phyloP scores from a whole-genome alignment of 1,140 invertebrate species.

The Uloborus diversus region DNA sequence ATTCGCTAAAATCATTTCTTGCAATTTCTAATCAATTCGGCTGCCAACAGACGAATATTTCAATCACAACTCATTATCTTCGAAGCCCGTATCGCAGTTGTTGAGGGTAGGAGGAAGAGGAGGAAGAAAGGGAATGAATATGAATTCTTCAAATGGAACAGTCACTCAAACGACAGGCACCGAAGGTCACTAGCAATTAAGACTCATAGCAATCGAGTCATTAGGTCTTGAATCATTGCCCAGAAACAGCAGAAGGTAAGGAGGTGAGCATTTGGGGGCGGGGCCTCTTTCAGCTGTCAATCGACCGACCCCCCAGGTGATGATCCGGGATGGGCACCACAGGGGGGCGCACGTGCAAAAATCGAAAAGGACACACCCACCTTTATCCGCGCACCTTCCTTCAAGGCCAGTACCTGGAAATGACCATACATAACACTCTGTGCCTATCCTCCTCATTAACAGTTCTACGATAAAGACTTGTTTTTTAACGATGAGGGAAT shows the following conservation, averaged over 20 bases:
- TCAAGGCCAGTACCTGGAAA: constrained; percentile 45
- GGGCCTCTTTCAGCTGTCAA: constrained; percentile 48
- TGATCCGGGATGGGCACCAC: constrained; percentile 50
- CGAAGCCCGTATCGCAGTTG: neutral
- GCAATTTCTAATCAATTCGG: neutral
- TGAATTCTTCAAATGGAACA: constrained; percentile 25
- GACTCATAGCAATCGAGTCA: neutral
- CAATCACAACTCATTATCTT: constrained; percentile 27
- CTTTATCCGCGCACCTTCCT: constrained; percentile 24
- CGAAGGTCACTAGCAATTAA: constrained; percentile 44
- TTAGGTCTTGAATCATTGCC: constrained; percentile 34
- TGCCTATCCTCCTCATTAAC: constrained; percentile 55
- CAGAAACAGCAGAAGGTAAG: constrained; percentile 35
- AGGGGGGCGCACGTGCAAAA: constrained; percentile 55
- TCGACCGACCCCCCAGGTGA: constrained; percentile 50
- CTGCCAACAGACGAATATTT: neutral
- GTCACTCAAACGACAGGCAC: constrained; percentile 36
- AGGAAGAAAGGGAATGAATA: neutral
- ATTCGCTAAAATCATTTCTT: neutral
- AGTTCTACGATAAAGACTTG: constrained; percentile 49
- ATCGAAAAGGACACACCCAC: constrained; percentile 52
- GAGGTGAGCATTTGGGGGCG: constrained; percentile 45
- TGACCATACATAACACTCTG: constrained; percentile 53
- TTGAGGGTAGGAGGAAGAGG: neutral
- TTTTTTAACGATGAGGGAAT: neutral